phyloP scores from a whole-genome alignment of 2,797 vertebrate genomes.

The Anisognathus igniventris region DNA sequence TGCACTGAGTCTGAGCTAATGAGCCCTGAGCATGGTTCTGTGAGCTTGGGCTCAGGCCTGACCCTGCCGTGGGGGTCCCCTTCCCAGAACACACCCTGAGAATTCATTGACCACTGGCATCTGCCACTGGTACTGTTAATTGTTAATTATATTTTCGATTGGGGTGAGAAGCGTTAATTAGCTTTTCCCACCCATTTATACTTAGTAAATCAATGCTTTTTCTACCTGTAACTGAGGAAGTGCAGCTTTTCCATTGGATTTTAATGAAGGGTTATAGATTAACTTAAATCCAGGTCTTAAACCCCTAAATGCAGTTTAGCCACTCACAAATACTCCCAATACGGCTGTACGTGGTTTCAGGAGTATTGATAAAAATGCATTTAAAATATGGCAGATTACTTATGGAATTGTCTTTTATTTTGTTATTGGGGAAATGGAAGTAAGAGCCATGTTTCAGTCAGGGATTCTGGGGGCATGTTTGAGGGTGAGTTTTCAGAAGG shows the following conservation, averaged over 20 bases:
- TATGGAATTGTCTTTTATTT: background rate
- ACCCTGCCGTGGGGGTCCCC: background rate
- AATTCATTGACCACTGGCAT: background rate
- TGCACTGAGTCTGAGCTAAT: rapidly evolving
- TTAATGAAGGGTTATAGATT: slow-evolving; percentile 45
- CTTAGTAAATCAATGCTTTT: slow-evolving; percentile 26
- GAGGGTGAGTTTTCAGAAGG: background rate
- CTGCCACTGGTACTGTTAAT: background rate
- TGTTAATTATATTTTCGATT: background rate
- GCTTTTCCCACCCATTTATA: slow-evolving; percentile 8
- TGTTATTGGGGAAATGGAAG: background rate
- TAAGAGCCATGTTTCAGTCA: background rate
- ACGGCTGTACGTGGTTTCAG: slow-evolving; percentile 38
- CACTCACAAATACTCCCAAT: slow-evolving; percentile 4
- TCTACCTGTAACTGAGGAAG: slow-evolving; percentile 23
- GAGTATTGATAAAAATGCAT: background rate
- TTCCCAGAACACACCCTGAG: background rate
- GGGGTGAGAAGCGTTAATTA: background rate
- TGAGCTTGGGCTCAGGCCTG: background rate
- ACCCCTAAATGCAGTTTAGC: slow-evolving; percentile 53
- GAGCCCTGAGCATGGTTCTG: background rate
- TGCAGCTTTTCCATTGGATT: slow-evolving; percentile 46
- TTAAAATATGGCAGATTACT: background rate
- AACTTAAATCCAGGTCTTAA: slow-evolving; percentile 60
- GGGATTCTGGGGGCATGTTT: background rate